Evolutionary conservation across 2,888 invertebrate genomes (phyloP), one percentile per base, ranked within the genome.

Genomic region (Aporophyla nigra): DNA sequence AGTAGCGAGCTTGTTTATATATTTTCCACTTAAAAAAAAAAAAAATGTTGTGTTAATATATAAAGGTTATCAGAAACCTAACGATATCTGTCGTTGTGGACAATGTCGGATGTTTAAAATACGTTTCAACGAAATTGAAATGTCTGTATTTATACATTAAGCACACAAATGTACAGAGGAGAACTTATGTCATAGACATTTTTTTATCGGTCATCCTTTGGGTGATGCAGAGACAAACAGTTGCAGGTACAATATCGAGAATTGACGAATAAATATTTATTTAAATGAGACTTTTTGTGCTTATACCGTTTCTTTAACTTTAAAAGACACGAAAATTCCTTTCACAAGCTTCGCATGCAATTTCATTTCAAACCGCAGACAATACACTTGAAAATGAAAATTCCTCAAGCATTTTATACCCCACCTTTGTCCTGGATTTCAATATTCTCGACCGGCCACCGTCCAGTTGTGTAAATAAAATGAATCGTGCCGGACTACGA

Each of bases 381-480:
- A 63, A 33, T 67, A 6, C 12, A 19, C n/a, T 12, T 33, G 33
- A 40, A 59, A 66, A 71, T 68, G 53, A 72, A 77, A 78, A 71
- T 68, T 83, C 59, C 49, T 65, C 24, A 16, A 84, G 49, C 70
- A 61, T 83, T 86, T 73, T 78, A 65, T 68, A 19, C 68, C 40
- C 70, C 19, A 72, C 53, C 62, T 72, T 68, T 56, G 53, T 67
- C 21, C 14, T 40, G 69, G 53, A 63, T 67, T 83, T 86, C 78
- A 83, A 77, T 83, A 74, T 68, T 62, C 71, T 71, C 10, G 53
- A 71, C 63, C 27, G 54, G 40, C 27, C 33, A 54, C 21, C 49
- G 83, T 77, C 70, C 76, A 53, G 76, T 62, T 51, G 74, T 87
- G 61, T 72, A 77, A 81, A 85, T 77, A 81, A 33, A 73, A 85